Conservation (phyloP, 2,113 vertebrate genomes). For the Passer domesticus region DNA sequence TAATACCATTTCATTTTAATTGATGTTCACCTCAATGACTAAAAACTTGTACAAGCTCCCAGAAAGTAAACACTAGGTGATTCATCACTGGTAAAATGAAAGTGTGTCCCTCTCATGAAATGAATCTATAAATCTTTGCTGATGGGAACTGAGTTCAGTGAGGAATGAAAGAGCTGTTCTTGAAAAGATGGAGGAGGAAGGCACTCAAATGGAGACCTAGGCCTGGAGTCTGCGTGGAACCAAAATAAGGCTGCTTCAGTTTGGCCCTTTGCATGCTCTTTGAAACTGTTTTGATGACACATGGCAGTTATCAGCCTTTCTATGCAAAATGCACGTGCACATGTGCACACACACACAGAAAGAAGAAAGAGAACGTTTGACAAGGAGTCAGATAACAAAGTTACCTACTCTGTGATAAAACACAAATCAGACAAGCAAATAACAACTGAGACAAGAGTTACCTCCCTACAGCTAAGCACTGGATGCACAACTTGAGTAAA, state of each 20-base stretch:
- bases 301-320: neutral
- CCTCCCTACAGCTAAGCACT: neutral
- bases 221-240: neutral
- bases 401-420: neutral
- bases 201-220: neutral
- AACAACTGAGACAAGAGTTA: neutral
- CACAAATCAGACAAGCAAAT: neutral
- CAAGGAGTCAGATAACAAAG: neutral
- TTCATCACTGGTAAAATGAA: conserved; percentile 43
- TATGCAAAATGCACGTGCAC: accelerated
- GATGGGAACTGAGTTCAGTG: neutral
- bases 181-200: neutral
- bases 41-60: conserved; percentile 35
- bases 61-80: conserved; percentile 57
- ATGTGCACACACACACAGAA: accelerated
- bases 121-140: conserved; percentile 32
- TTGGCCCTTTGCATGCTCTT: neutral
- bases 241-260: neutral
- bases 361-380: neutral
- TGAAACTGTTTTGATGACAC: neutral
- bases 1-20: conserved; percentile 50
- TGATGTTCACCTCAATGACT: conserved; percentile 36
- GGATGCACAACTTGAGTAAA: neutral
- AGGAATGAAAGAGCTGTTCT: conserved; percentile 25
- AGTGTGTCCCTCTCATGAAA: neutral